These are phyloP conservation scores for Heterocephalus glaber DNA, from an alignment of 2,113 vertebrate species.

Conservation along the genomic window DNA sequence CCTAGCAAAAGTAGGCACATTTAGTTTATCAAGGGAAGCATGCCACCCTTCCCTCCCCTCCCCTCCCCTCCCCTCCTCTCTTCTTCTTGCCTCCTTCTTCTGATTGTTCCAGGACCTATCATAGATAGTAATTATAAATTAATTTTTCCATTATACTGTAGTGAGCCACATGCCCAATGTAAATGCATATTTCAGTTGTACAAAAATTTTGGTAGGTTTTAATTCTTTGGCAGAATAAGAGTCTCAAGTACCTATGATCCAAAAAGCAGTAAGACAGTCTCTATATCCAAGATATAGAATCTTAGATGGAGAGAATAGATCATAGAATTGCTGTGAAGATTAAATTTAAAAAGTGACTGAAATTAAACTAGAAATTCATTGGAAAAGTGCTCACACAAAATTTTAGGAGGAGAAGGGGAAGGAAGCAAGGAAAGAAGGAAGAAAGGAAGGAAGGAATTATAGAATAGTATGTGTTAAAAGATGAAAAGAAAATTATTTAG, in stretches of 20 bases:
- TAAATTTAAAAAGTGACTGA: background rate
- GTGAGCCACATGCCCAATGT: background rate
- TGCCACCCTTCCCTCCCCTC: background rate
- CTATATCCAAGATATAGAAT: background rate
- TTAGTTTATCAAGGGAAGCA: background rate
- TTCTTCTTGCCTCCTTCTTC: background rate
- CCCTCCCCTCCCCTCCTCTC: background rate
- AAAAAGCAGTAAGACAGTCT: background rate
- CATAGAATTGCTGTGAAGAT: background rate
- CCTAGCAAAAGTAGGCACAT: background rate
- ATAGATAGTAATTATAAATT: background rate
- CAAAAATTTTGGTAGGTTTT: background rate
- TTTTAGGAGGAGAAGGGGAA: constrained; percentile 49
- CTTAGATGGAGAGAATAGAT: background rate
- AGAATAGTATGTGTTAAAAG: background rate
- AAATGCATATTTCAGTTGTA: background rate
- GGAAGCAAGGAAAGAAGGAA: background rate
- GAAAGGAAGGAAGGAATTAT: background rate
- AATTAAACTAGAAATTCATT: constrained; percentile 4
- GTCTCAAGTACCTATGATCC: background rate
- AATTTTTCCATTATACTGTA: background rate
- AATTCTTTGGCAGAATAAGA: background rate
- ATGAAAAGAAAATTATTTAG: background rate
- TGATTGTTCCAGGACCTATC: background rate
- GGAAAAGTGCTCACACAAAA: background rate